Conservation (phyloP, 2,797 vertebrate genomes). For the Varecia variegata region DNA sequence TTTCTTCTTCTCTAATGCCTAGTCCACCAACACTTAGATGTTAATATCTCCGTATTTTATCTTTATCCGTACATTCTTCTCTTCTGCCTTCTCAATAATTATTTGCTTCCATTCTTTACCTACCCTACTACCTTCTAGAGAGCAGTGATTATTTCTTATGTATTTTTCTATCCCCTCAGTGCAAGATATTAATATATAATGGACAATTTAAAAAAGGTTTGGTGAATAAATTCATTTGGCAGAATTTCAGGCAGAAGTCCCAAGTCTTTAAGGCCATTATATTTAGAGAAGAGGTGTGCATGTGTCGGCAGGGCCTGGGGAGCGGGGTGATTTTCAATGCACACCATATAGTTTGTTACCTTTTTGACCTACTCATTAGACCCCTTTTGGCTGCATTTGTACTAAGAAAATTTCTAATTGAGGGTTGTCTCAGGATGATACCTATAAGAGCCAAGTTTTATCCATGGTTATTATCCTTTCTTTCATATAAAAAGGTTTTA, state of each 20-base stretch:
- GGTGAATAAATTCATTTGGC: background rate
- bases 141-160: background rate
- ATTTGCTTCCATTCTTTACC: background rate
- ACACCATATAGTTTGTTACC: background rate
- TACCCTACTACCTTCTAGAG: background rate
- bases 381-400: background rate
- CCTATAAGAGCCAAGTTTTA: slow-evolving; percentile 29
- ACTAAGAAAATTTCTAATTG: slow-evolving; percentile 46
- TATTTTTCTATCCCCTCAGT: background rate
- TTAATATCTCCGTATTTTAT: background rate
- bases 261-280: background rate
- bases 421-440: background rate
- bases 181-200: background rate
- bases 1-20: background rate
- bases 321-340: background rate
- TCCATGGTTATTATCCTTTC: background rate
- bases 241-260: background rate
- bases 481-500: slow-evolving; percentile 59
- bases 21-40: background rate
- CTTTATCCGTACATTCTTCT: background rate
- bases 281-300: background rate
- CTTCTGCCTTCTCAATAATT: background rate
- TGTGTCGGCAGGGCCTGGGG: no score
- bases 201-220: background rate
- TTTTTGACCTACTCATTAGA: background rate